Evolutionary conservation across 2,888 invertebrate species (phyloP).

Genomic region (Apotomis turbidana): DNA sequence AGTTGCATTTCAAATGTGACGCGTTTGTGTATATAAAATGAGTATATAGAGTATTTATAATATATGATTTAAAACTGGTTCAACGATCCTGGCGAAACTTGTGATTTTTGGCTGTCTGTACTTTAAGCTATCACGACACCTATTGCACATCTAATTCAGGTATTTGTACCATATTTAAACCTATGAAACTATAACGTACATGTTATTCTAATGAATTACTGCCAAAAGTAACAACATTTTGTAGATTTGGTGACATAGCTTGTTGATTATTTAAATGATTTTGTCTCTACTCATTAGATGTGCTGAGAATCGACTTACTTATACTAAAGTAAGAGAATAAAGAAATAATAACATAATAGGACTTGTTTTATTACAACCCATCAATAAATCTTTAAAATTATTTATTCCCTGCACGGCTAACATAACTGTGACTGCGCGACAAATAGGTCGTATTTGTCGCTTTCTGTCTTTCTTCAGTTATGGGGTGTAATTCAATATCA

Average conservation of each 20-base stretch:
- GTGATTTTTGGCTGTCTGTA: slow-evolving; percentile 30
- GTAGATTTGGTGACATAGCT: not conserved
- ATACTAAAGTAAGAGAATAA: slow-evolving; percentile 50
- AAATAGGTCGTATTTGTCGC: too few relatives aligned
- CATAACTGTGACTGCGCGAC: too few relatives aligned
- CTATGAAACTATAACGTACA: not conserved
- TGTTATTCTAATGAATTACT: slow-evolving; percentile 7
- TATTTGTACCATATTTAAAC: not conserved
- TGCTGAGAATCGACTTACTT: slow-evolving; percentile 48
- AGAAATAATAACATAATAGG: slow-evolving; percentile 48
- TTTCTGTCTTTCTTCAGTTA: too few relatives aligned
- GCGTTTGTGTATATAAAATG: slow-evolving; percentile 35
- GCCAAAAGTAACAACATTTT: not conserved
- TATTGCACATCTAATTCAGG: slow-evolving; percentile 42
- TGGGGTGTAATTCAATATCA: too few relatives aligned
- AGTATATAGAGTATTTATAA: slow-evolving; percentile 27
- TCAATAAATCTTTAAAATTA: too few relatives aligned
- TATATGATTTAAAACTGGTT: slow-evolving; percentile 20
- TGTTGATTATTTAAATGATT: not conserved
- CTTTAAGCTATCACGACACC: slow-evolving; percentile 17
- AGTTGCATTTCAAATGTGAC: slow-evolving; percentile 43
- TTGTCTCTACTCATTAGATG: slow-evolving; percentile 45
- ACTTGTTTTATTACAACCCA: slow-evolving; percentile 12
- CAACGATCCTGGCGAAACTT: slow-evolving; percentile 9
- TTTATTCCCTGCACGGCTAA: too few relatives aligned